phyloP scores from a whole-genome alignment of 1,140 invertebrate species.

The Augochlora pura region DNA sequence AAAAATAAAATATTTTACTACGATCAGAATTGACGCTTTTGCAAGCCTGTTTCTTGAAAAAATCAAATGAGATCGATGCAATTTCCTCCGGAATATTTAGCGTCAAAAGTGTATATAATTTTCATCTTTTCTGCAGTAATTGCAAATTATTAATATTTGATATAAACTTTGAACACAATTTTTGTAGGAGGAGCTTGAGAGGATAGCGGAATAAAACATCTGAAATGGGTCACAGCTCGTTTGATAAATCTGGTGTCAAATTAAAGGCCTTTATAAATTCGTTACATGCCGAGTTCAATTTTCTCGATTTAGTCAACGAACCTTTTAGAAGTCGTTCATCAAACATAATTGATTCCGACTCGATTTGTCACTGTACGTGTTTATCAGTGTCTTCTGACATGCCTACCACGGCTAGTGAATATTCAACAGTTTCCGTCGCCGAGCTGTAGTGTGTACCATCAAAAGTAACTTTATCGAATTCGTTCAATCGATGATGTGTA shows the following conservation, averaged over 20 bases:
- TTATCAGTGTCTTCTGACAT: constrained; percentile 14
- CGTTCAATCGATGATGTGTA: constrained; percentile 26
- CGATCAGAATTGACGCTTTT: too few species aligned
- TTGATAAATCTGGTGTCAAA: not conserved
- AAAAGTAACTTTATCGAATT: constrained; percentile 49
- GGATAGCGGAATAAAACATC: too few species aligned
- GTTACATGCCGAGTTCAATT: not conserved
- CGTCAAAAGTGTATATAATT: too few species aligned
- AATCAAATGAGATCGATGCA: too few species aligned
- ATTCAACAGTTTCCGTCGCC: constrained; percentile 47
- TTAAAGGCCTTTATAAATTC: not conserved
- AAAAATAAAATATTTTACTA: not conserved
- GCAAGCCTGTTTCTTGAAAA: too few species aligned
- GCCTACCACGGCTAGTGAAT: constrained; percentile 44
- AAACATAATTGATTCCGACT: not conserved
- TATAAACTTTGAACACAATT: too few species aligned
- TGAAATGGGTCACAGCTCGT: too few species aligned
- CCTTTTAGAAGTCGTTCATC: not conserved
- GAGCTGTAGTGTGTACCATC: constrained; percentile 8
- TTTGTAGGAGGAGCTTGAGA: too few species aligned
- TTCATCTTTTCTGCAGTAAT: too few species aligned
- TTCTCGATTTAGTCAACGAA: not conserved
- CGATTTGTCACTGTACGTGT: constrained; percentile 19
- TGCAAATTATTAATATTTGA: too few species aligned
- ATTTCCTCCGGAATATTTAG: too few species aligned